These are phyloP conservation scores for Oscheius sp. DNA, from an alignment of 1,140 invertebrate species.

Conservation along the genomic window DNA sequence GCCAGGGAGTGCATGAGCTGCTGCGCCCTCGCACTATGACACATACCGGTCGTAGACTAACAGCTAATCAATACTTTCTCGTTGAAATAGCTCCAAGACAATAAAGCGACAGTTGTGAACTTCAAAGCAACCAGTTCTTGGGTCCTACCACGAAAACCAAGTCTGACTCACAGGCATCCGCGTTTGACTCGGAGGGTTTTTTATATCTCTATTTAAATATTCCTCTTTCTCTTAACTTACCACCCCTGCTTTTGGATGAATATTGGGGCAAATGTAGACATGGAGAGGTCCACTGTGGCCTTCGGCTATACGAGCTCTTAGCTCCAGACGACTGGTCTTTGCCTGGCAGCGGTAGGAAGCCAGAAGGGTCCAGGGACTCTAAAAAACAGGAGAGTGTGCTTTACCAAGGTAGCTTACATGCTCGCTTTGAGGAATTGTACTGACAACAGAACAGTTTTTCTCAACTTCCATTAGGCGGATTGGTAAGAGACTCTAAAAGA, in stretches of 20 bases:
- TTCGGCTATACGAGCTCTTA: conserved; percentile 75
- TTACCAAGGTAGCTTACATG: conserved; percentile 61
- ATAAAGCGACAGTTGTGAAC: background rate
- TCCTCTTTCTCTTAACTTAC: too few species aligned
- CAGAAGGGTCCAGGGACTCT: conserved; percentile 27
- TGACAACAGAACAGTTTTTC: conserved; percentile 80
- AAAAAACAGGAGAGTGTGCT: background rate
- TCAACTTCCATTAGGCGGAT: conserved; percentile 78
- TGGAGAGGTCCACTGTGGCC: conserved; percentile 75
- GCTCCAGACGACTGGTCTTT: conserved; percentile 78
- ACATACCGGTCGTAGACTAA: too few species aligned
- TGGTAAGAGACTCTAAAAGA: conserved; percentile 71
- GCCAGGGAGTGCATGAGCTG: conserved; percentile 50
- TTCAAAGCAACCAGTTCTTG: background rate
- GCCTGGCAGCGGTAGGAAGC: conserved; percentile 74
- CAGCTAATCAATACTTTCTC: background rate
- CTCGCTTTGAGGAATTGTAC: conserved; percentile 72
- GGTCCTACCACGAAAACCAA: background rate
- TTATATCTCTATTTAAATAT: background rate
- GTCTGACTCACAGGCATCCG: background rate
- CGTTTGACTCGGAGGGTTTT: background rate
- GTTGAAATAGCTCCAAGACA: background rate
- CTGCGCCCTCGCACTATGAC: conserved; percentile 50
- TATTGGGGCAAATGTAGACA: conserved; percentile 76
- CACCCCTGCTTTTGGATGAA: conserved; percentile 76